phyloP scores from a whole-genome alignment of 2,888 invertebrate genomes.

The Acleris holmiana region DNA sequence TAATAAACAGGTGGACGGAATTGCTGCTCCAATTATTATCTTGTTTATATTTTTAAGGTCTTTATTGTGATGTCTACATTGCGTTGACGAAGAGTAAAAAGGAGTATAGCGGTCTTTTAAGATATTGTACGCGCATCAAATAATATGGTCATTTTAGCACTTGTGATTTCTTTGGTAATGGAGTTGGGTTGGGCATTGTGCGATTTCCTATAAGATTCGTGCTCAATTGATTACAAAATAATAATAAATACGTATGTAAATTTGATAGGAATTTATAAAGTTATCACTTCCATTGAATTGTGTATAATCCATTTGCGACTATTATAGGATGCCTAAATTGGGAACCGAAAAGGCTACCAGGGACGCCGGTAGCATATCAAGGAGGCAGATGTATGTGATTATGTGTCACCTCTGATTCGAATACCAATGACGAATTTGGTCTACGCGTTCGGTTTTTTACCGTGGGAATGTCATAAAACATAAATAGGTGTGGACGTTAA shows the following conservation, averaged over 20 bases:
- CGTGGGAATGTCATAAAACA: conserved; percentile 41
- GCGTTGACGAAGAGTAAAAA: not conserved
- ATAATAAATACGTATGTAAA: too few relatives aligned
- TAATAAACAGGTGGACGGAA: conserved; percentile 32
- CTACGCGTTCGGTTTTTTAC: conserved; percentile 31
- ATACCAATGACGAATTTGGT: conserved; percentile 41
- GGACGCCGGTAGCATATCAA: conserved; percentile 43
- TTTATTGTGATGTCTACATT: not conserved
- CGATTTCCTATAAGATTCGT: too few relatives aligned
- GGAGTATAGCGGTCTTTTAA: too few relatives aligned
- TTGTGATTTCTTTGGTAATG: too few relatives aligned
- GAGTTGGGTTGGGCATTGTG: too few relatives aligned
- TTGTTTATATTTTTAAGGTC: not conserved
- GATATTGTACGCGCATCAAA: too few relatives aligned
- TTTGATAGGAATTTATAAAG: too few relatives aligned
- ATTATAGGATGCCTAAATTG: conserved; percentile 43
- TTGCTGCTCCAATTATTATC: conserved; percentile 7
- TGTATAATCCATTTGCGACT: conserved; percentile 10
- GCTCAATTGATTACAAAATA: too few relatives aligned
- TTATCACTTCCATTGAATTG: not conserved
- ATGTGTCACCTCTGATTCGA: conserved; percentile 41
- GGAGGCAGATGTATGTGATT: conserved; percentile 40
- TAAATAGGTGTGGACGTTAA: not conserved
- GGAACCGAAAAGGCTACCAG: conserved; percentile 40
- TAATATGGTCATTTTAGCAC: too few relatives aligned